These are phyloP conservation scores for Pheosia tremula DNA, from an alignment of 2,888 invertebrate genomes.

Conservation along the genomic window DNA sequence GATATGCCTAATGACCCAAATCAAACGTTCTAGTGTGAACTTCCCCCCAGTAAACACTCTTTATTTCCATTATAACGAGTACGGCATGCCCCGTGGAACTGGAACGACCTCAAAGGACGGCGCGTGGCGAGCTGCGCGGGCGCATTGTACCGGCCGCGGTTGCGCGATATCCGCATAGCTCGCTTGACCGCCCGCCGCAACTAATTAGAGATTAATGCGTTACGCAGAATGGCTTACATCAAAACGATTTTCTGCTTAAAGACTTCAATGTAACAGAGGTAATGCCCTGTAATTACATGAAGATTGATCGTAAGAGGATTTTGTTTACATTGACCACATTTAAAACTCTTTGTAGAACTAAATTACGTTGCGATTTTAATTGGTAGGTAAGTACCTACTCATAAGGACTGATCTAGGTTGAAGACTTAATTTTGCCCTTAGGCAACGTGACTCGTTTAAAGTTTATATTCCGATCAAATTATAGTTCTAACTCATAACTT, in stretches of 20 bases:
- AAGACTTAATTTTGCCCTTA: no score
- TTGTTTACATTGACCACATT: no score
- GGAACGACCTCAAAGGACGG: slow-evolving; percentile 77
- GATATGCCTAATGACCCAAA: neutral
- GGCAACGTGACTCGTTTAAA: no score
- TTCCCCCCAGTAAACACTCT: neutral
- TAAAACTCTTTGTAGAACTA: no score
- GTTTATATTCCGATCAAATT: no score
- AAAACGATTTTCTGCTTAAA: slow-evolving; percentile 30
- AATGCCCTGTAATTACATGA: neutral
- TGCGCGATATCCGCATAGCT: slow-evolving; percentile 80
- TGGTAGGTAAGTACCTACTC: no score
- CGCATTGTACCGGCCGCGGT: slow-evolving; percentile 56
- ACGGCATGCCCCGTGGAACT: slow-evolving; percentile 43
- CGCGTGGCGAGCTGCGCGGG: slow-evolving; percentile 39
- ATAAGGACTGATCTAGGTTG: no score
- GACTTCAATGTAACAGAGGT: slow-evolving; percentile 26
- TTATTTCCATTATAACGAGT: neutral
- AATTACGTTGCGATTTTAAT: no score
- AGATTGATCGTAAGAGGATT: neutral
- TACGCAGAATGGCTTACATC: slow-evolving; percentile 37
- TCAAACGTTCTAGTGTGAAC: neutral
- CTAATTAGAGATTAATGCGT: slow-evolving; percentile 44
- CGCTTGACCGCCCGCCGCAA: slow-evolving; percentile 50
- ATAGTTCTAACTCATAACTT: no score